Evolutionary conservation across 1,140 invertebrate species (phyloP).

Genomic region (Lethrus apterus): DNA sequence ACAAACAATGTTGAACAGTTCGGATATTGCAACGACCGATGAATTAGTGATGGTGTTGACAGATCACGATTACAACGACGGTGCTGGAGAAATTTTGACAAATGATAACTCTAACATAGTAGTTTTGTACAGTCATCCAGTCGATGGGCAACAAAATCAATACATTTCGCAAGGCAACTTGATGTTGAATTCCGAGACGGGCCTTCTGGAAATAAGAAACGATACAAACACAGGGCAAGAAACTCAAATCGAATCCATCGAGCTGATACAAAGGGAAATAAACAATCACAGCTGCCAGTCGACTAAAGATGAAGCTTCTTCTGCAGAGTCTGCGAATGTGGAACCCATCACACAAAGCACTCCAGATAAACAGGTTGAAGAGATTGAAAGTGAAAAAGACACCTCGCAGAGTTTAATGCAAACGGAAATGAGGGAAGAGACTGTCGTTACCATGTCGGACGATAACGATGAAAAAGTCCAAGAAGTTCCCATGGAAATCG

Average conservation of each 20-base stretch:
- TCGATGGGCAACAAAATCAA: slow-evolving; percentile 47
- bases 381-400: too few species aligned
- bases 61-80: slow-evolving; percentile 40
- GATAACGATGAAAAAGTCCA: not conserved
- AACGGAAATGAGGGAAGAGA: slow-evolving; percentile 9
- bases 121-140: slow-evolving; percentile 52
- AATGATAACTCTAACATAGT: slow-evolving; percentile 51
- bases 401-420: too few species aligned
- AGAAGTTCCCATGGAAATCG: slow-evolving; percentile 15
- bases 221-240: slow-evolving; percentile 17
- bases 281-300: slow-evolving; percentile 4
- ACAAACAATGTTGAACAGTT: slow-evolving; percentile 12
- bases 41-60: slow-evolving; percentile 41
- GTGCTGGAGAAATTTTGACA: slow-evolving; percentile 35
- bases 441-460: not conserved
- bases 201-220: slow-evolving; percentile 42
- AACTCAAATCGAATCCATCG: slow-evolving; percentile 37
- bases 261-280: slow-evolving; percentile 38
- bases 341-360: slow-evolving; percentile 12
- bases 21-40: slow-evolving; percentile 35
- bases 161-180: slow-evolving; percentile 43
- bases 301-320: slow-evolving; percentile 8
- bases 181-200: slow-evolving; percentile 47
- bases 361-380: not conserved
- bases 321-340: slow-evolving; percentile 12